Conservation (phyloP, 2,797 vertebrate genomes). For the Ambastaia sidthimunki region DNA sequence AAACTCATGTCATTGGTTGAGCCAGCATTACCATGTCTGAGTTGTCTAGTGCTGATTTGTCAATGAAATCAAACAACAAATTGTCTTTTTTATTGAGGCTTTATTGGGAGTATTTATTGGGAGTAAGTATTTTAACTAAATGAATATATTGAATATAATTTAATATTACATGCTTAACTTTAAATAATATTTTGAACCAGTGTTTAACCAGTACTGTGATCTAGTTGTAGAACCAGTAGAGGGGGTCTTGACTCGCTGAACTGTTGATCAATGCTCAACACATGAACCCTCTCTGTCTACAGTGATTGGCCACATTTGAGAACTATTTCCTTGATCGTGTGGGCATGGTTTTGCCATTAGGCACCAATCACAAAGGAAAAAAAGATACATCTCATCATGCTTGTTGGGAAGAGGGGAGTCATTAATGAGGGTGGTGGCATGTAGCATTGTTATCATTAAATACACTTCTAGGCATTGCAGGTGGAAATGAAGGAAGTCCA, state of each 20-base stretch:
- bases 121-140: background rate
- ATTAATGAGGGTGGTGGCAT: constrained; percentile 49
- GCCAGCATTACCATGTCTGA: background rate
- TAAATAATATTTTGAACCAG: background rate
- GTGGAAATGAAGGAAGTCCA: constrained; percentile 55
- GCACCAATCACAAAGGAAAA: constrained; percentile 33
- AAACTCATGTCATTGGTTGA: background rate
- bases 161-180: background rate
- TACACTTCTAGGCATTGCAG: constrained; percentile 50
- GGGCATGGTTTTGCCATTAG: constrained; percentile 30
- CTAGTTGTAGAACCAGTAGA: constrained; percentile 47
- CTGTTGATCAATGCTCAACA: constrained; percentile 25
- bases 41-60: too few relatives aligned
- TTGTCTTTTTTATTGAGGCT: too few relatives aligned
- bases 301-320: constrained; percentile 26
- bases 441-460: constrained; percentile 52
- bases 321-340: constrained; percentile 8
- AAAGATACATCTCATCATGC: constrained; percentile 11
- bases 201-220: background rate
- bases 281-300: background rate
- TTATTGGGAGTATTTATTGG: too few relatives aligned
- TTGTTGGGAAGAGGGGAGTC: constrained; percentile 23
- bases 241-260: constrained; percentile 44
- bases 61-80: too few relatives aligned
- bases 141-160: background rate